Evolutionary conservation across 2,888 invertebrate genomes (phyloP), one percentile per base, ranked within the genome.

Genomic region (Aromia moschata): DNA sequence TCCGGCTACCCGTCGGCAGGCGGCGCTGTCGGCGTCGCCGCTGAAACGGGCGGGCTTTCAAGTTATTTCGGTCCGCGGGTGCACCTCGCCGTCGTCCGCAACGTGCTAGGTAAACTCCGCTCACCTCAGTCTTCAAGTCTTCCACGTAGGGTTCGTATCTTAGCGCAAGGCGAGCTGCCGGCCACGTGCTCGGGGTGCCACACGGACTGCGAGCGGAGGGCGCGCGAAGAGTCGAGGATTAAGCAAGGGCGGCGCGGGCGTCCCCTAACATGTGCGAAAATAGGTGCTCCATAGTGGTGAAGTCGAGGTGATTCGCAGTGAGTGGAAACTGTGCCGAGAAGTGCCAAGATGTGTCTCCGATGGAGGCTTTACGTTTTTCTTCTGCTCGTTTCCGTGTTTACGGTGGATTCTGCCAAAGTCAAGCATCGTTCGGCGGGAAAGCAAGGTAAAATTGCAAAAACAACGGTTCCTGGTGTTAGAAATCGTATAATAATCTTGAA

Each of bases 401-500:
- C 45, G 31, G 61, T 58, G 45, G 65, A 57, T 58, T 63, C 68
- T 25, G 70, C 61, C 17, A 72, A 60, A 63, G 69, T 67, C 44
- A 67, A 70, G 53, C 71, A 73, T 60, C 71, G 70, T 51, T 61
- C 68, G 47, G 62, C 64, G 30, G 71, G 72, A 37, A 73, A 69
- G 70, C 73, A 75, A 71, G 74, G 75, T 74, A 71, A 65, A 57
- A n/a, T n/a, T n/a, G n/a, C n/a, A n/a, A n/a, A n/a, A n/a, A n/a
- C n/a, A n/a, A n/a, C n/a, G n/a, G n/a, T n/a, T n/a, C n/a, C n/a
- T n/a, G n/a, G n/a, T n/a, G n/a, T n/a, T n/a, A n/a, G n/a, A n/a
- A n/a, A n/a, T n/a, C n/a, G n/a, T n/a, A n/a, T n/a, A n/a, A n/a
- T n/a, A n/a, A n/a, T n/a, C n/a, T n/a, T n/a, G n/a, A n/a, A n/a